Base-by-base conservation (phyloP, 1,140 invertebrate species). In the Ephestia elutella region DNA sequence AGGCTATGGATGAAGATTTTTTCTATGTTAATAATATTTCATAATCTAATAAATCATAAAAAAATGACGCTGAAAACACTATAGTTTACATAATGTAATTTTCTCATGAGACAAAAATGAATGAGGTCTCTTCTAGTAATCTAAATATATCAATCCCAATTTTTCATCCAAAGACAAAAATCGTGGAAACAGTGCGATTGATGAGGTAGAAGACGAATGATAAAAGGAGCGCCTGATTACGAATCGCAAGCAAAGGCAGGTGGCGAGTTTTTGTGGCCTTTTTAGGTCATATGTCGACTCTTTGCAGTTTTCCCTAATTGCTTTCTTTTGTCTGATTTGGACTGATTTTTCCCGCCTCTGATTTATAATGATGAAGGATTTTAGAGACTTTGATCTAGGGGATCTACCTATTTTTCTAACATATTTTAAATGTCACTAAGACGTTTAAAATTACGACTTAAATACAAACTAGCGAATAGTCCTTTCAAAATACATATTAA, bases 161-260 rank as follows among this genome's bases (percentile, higher is more conserved):
- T 44, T 44, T 44, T 44, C 20, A 20, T 21, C 13, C 18, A 18
- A 25, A 53, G 13, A n/a, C 50, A 53, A 53, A 53, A 53, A 25
- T 53, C 20, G 50, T 18, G 28, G 19, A 21, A 53, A 25, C 21
- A 53, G 11, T 62, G 67, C 70, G 78, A 82, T 82, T 82, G 80
- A 82, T 82, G 80, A 72, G 67, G 71, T 70, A 18, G 66, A 66
- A 66, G 73, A 71, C 73, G 74, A 70, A 72, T 71, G 71, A 74
- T 57, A n/a, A 63, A 70, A 75, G 69, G 75, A 71, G 72, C 68
- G 73, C 71, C 68, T 62, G 19, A 68, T 60, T 65, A 66, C 57
- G 58, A 49, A 49, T 53, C 28, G 57, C 49, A 19, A 25, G 13
- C 19, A 53, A 53, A 53, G 18, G 11, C 50, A 53, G 50, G 50